Evolutionary conservation across 2,113 vertebrate genomes (phyloP).

Genomic region (Ahaetulla prasina): DNA sequence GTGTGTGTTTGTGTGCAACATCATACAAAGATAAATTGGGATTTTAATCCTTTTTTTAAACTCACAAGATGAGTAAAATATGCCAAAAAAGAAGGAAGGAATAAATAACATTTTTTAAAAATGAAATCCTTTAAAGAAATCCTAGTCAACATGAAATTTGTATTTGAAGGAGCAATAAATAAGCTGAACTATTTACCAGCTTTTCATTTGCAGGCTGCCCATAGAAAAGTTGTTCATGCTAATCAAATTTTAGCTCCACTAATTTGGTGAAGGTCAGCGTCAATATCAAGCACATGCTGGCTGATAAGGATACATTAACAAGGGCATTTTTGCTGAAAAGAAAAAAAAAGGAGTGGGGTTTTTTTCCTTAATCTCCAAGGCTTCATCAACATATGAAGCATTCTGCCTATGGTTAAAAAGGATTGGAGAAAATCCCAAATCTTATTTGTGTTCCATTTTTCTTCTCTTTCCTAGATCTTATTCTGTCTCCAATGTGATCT

Average conservation of each 20-base stretch:
- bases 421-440: background rate
- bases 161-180: background rate
- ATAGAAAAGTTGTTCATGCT: slow-evolving; percentile 13
- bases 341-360: background rate
- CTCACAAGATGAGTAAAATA: background rate
- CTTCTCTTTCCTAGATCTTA: background rate
- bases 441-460: slow-evolving; percentile 34
- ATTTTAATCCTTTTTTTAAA: background rate
- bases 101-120: background rate
- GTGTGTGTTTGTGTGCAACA: too few relatives aligned
- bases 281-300: background rate
- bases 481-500: slow-evolving; percentile 21
- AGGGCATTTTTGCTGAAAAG: slow-evolving; percentile 7
- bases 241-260: slow-evolving; percentile 28
- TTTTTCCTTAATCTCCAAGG: background rate
- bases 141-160: background rate
- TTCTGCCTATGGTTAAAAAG: background rate
- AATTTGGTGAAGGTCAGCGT: slow-evolving; percentile 23
- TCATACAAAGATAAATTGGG: background rate
- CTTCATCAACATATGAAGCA: background rate
- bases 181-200: background rate
- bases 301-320: slow-evolving; percentile 32
- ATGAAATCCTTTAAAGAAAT: background rate
- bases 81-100: background rate
- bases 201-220: background rate